Percentiles rank a stretch among this genome's conserved stretches.
Conservation (phyloP, 1,140 invertebrate species). For the Penaeus vannamei region DNA sequence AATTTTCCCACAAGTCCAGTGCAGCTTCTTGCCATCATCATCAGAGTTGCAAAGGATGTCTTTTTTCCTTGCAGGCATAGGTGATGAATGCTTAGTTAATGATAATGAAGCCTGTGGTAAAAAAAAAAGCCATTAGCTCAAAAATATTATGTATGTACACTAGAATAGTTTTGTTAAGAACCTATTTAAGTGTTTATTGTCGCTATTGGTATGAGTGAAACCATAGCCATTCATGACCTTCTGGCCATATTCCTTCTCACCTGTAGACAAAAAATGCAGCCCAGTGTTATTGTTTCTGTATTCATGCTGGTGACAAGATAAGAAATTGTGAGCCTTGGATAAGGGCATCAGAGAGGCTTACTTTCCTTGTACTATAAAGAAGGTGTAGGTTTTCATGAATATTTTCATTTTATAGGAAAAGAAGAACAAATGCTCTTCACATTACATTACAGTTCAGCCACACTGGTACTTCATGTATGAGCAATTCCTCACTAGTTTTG, state of each 20-base stretch:
- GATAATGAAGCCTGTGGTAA: slow-evolving; percentile 39
- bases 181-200: slow-evolving; percentile 53
- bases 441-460: no score
- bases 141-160: slow-evolving; percentile 58
- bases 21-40: slow-evolving; percentile 34
- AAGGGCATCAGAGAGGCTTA: slow-evolving; percentile 4
- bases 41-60: slow-evolving; percentile 26
- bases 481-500: no score
- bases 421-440: no score
- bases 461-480: no score
- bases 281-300: slow-evolving; percentile 38
- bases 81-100: slow-evolving; percentile 14
- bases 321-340: slow-evolving; percentile 42
- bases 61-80: slow-evolving; percentile 15
- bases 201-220: slow-evolving; percentile 51
- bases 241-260: slow-evolving; percentile 52
- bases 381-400: no score
- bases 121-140: slow-evolving; percentile 50
- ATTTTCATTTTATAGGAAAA: no score
- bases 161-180: slow-evolving; percentile 64
- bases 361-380: background rate
- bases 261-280: slow-evolving; percentile 46
- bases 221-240: slow-evolving; percentile 43
- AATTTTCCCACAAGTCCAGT: slow-evolving; percentile 41
- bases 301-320: slow-evolving; percentile 37